Conservation (phyloP, 2,888 invertebrate genomes). For the Rhabditophanes sp. region DNA sequence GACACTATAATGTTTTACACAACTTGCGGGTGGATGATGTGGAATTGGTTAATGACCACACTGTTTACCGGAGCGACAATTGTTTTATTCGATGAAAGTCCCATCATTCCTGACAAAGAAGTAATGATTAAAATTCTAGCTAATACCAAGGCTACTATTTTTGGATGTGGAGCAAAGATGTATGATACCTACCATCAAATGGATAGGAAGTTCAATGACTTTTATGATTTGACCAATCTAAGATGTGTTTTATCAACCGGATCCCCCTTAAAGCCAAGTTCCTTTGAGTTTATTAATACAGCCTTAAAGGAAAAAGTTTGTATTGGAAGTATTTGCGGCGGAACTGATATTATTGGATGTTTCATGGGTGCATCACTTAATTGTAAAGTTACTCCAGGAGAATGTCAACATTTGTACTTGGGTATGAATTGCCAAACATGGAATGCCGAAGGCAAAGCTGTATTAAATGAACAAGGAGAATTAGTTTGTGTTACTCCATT, state of each 20-base stretch:
- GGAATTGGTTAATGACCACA: slow-evolving; percentile 51
- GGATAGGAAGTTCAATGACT: slow-evolving; percentile 29
- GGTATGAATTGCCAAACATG: slow-evolving; percentile 50
- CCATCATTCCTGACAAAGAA: slow-evolving; percentile 48
- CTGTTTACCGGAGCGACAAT: slow-evolving; percentile 47
- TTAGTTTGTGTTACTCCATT: slow-evolving; percentile 51
- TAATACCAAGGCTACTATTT: slow-evolving; percentile 47
- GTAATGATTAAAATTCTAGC: slow-evolving; percentile 46
- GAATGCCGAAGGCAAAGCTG: slow-evolving; percentile 47
- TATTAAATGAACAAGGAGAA: slow-evolving; percentile 49
- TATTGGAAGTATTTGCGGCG: slow-evolving; percentile 46
- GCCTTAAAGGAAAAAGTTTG: slow-evolving; percentile 45
- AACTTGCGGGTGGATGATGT: slow-evolving; percentile 55
- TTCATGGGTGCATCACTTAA: slow-evolving; percentile 51
- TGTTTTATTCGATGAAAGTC: slow-evolving; percentile 52
- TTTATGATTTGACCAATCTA: slow-evolving; percentile 47
- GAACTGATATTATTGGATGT: slow-evolving; percentile 53
- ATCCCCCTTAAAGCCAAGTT: slow-evolving; percentile 48
- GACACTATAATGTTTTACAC: slow-evolving; percentile 52
- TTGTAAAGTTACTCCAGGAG: slow-evolving; percentile 50
- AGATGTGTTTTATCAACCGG: slow-evolving; percentile 47
- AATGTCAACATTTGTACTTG: slow-evolving; percentile 49
- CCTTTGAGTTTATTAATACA: slow-evolving; percentile 51
- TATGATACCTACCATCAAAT: slow-evolving; percentile 49
- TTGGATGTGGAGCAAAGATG: slow-evolving; percentile 52